A percentile compares a stretch with the other conserved stretches of the same genome.
These are phyloP conservation scores for Eurytoma adleriae DNA, from an alignment of 2,888 invertebrate genomes.

Conservation along the genomic window DNA sequence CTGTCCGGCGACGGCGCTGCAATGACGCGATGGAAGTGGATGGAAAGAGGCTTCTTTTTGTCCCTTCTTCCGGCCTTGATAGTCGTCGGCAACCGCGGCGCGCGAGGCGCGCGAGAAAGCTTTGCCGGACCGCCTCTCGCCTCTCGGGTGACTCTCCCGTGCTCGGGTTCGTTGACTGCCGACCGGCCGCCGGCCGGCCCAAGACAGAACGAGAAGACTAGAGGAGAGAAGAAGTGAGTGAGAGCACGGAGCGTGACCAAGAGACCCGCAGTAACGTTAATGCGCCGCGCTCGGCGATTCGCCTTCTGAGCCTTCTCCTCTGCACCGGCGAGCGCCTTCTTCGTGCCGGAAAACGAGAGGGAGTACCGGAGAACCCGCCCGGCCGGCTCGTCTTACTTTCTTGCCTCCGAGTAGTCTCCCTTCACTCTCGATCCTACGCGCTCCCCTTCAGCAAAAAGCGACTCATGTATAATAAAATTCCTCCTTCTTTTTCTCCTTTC, in stretches of 20 bases:
- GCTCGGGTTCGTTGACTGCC: constrained; percentile 71
- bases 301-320: no score
- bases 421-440: constrained; percentile 30
- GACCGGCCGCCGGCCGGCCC: constrained; percentile 26
- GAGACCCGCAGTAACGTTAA: constrained; percentile 60
- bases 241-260: constrained; percentile 66
- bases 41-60: constrained; percentile 25
- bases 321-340: no score
- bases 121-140: no score
- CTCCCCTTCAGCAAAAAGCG: not conserved
- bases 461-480: no score
- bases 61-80: constrained; percentile 51
- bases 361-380: constrained; percentile 31
- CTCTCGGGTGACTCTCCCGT: constrained; percentile 18
- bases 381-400: constrained; percentile 25
- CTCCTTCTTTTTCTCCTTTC: no score
- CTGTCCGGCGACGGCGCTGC: not conserved
- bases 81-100: not conserved
- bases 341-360: constrained; percentile 51
- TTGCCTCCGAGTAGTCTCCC: constrained; percentile 3
- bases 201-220: constrained; percentile 52
- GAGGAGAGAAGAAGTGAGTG: constrained; percentile 58
- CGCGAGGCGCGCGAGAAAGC: not conserved
- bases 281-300: not conserved
- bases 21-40: constrained; percentile 9